Base-by-base conservation (phyloP, 2,797 vertebrate genomes). In the Tenualosa thibaudeaui region DNA sequence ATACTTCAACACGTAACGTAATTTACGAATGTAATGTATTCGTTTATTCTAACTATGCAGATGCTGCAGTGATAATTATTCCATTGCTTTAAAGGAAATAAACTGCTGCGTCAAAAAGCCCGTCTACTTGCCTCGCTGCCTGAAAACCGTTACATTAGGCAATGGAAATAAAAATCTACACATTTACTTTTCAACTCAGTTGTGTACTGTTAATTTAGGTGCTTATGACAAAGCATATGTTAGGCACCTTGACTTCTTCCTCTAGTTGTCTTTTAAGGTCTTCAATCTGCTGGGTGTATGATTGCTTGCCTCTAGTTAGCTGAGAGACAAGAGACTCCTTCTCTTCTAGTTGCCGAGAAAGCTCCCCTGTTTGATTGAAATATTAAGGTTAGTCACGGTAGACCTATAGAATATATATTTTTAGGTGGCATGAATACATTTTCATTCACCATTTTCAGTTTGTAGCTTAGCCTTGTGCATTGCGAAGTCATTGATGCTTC, bases 201-300 rank as follows among this genome's bases (percentile, higher is more conserved):
- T 31, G 31, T 31, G 31, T 31, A 31, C 31, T 31, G 31, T 31
- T 0, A 31, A 31, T 31, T 31, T 31, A 31, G 1, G 31, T 1
- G 31, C 31, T 31, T 31, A 31, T 31, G 31, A 31, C 31, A 31
- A 31, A 31, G 31, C 31, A 31, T 31, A 31, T 31, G 31, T 31
- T 31, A 31, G 31, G 10, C 6, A 97, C 97, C 95, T 97, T 97
- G 54, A 92, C 58, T 90, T 97, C 97, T 81, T 97, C 97, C 82
- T 97, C 97, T 0, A 97, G 86, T 83, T 97, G 97, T 88, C 96
- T 95, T 83, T 96, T 97, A 17, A 97, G 94, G 83, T 97, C 96
- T 56, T 97, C 97, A 89, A 95, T 86, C 83, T 97, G 97, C 89
- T 97, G 97, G 0, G 93, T 96, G 81, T 94, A 95, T 3, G 96